Base-by-base conservation (phyloP, 23 tunicate species). In the Oikopleura vanhoeffeni region DNA sequence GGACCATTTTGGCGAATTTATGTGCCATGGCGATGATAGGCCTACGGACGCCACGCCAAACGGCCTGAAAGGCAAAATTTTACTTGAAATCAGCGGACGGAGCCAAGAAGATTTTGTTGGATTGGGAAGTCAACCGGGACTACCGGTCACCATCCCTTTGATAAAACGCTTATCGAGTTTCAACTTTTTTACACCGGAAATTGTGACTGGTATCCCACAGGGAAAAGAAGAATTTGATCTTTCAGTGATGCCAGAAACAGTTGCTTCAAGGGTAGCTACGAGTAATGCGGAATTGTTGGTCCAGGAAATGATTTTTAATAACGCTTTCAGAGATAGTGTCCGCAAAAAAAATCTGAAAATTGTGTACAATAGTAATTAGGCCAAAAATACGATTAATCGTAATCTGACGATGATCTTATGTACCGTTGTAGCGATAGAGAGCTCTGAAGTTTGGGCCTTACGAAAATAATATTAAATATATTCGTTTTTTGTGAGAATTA, bases 41-140 rank as follows among this genome's bases (percentile, higher is more conserved):
- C 39, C 39, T 67, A 32, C 57, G 30, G 83, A 88, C 0, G 96
- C 96, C 0, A 91, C 99, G 38, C 99, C 99, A 2, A 41, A 83
- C 18, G 90, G 91, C 0, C 83, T 95, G 40, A 85, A 82, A 42
- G 91, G 91, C 57, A 90, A 87, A 76, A 90, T 95, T 38, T 85
- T 95, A 0, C 82, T 95, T 27, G 91, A 95, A 88, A 91, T 95
- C 39, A 85, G 40, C 87, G 91, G 84, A 82, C 91, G 1, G 89
- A 89, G 0, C 76, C 76, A 18, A 88, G 87, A 39, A 76, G 86
- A 67, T n/a, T n/a, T n/a, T n/a, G n/a, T n/a, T n/a, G n/a, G n/a
- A 49, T 8, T 49, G 64, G 64, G 64, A 13, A 49, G 64, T 49
- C 64, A 49, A 49, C 64, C 64, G 18, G 64, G 64, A 13, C 24